Conservation (phyloP, 2,888 invertebrate genomes). For the Sericinus montela region DNA sequence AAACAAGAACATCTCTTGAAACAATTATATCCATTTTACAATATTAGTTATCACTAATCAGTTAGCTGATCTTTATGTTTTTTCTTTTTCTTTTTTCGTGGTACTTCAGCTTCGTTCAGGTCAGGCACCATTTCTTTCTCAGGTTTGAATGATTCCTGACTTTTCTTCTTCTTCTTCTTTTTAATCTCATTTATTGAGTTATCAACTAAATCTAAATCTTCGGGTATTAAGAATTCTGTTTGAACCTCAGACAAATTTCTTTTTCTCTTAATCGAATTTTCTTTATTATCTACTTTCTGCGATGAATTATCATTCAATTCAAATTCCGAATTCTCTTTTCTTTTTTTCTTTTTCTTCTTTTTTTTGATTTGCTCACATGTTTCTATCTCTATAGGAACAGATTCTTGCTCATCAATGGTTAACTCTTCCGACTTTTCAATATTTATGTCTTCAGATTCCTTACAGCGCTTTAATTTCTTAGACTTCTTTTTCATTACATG, state of each 20-base stretch:
- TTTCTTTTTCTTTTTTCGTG: constrained; percentile 9
- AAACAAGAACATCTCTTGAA: no score
- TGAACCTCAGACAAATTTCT: constrained; percentile 2
- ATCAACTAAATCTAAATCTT: background rate
- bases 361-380: constrained; percentile 16
- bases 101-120: background rate
- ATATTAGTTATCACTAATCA: background rate
- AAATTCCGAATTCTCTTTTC: constrained; percentile 7
- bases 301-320: background rate
- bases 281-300: background rate
- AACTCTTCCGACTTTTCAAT: background rate
- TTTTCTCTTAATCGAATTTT: constrained; percentile 21
- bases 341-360: constrained; percentile 31
- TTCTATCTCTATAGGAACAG: constrained; percentile 6
- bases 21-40: background rate
- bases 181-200: background rate
- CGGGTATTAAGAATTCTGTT: background rate
- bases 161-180: constrained; percentile 22
- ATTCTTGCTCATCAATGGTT: constrained; percentile 3
- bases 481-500: constrained; percentile 22
- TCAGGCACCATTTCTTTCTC: constrained; percentile 6
- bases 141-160: constrained; percentile 1
- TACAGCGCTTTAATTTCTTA: constrained; percentile 15
- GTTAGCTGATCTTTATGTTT: background rate
- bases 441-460: background rate